Evolutionary conservation across 2,113 vertebrate species (phyloP), one percentile per base, ranked within the genome.

Genomic region (Hydrolagus affinis): DNA sequence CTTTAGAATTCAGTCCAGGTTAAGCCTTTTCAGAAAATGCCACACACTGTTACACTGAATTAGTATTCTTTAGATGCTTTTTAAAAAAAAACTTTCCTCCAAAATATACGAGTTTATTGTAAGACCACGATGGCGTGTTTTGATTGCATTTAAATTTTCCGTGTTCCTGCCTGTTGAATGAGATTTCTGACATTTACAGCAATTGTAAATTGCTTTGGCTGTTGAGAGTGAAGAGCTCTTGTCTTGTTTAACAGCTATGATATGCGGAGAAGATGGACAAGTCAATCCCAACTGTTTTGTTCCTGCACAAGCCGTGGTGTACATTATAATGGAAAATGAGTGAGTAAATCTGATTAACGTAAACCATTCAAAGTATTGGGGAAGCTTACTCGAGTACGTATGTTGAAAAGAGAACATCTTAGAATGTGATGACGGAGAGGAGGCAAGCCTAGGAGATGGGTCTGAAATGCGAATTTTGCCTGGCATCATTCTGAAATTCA

Each of bases 211-310:
- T n/a, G n/a, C n/a, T 44, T 44, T 66, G 78, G 28, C 44, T 75
- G 73, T 19, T 3, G 32, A 75, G 32, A 56, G 19, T 44, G 32
- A 8, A 11, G 4, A 9, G 1, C 21, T 85, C 21, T 85, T 32
- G 1, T 11, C 23, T 85, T 60, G 70, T 80, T 89, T 92, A 89
- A 87, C 90, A 99, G 98, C 97, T 85, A 99, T 97, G 88, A 99
- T 99, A 85, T 99, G 98, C 88, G 98, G 98, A 60, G 97, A 99
- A 90, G 97, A 99, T 8, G 98, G 98, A 85, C 96, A 98, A 88
- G 97, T 98, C 92, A 96, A 99, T 89, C 98, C 98, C 14, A 99
- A 98, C 92, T 98, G 98, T 91, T 99, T 98, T 23, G 91, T 99
- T 87, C 93, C 93, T 85, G 97, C 97, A 62, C 97, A 98, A 93